These are phyloP conservation scores for Setophaga kirtlandii DNA, from an alignment of 2,113 vertebrate species.

Conservation along the genomic window DNA sequence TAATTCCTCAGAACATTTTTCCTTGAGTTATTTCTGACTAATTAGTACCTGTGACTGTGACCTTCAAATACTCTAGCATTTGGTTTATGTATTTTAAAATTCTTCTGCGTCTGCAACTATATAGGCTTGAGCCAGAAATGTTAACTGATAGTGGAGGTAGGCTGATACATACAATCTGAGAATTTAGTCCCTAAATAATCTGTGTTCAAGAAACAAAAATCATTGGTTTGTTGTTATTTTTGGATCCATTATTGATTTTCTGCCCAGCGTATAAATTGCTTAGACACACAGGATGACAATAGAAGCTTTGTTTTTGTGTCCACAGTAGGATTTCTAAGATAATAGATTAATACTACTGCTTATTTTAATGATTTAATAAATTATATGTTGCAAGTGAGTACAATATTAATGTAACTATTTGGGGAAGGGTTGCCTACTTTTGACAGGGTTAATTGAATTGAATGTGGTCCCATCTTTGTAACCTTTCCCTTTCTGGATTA, in stretches of 20 bases:
- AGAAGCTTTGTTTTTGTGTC: neutral
- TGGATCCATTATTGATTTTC: neutral
- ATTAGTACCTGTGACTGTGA: neutral
- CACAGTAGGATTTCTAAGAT: neutral
- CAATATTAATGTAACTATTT: neutral
- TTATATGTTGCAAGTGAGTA: neutral
- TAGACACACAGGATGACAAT: neutral
- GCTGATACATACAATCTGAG: neutral
- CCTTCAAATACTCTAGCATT: neutral
- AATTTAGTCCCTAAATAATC: neutral
- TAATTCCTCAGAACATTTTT: neutral
- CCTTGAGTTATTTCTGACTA: neutral
- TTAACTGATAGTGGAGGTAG: neutral
- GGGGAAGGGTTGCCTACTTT: neutral
- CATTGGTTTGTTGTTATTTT: neutral
- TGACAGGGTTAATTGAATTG: neutral
- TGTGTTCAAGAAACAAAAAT: neutral
- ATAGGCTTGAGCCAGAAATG: neutral
- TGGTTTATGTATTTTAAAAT: neutral
- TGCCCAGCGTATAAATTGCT: fast-evolving
- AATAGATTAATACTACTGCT: neutral
- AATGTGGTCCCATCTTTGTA: neutral
- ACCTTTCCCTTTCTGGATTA: neutral
- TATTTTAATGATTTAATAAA: neutral
- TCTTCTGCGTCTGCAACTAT: neutral